Percentiles rank a stretch among this genome's conserved stretches.
phyloP scores from a whole-genome alignment of 2,113 vertebrate genomes.

The Psittacara wagleri region DNA sequence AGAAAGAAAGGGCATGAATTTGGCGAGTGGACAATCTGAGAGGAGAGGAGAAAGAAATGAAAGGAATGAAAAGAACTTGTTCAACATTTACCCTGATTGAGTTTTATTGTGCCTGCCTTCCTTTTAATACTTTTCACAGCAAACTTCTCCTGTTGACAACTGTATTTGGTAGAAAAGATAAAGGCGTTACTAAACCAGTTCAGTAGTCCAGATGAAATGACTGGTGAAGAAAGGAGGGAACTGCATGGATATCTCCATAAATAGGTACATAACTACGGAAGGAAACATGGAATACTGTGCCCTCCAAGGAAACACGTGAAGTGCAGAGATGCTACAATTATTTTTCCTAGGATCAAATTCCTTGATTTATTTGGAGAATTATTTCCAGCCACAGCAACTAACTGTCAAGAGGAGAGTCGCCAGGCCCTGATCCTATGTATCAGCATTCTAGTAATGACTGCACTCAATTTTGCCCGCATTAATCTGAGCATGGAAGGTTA shows the following conservation, averaged over 20 bases:
- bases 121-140: not conserved
- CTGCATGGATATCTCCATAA: not conserved
- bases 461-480: not conserved
- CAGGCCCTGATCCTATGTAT: not conserved
- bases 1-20: not conserved
- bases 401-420: not conserved
- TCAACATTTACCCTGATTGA: not conserved
- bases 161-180: not conserved
- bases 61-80: not conserved
- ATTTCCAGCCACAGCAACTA: not conserved
- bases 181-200: not conserved
- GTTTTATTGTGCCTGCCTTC: accelerated
- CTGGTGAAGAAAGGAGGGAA: not conserved
- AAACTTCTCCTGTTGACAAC: not conserved
- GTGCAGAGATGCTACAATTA: not conserved
- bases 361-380: not conserved
- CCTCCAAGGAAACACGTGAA: not conserved
- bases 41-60: not conserved
- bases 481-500: not conserved
- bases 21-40: not conserved
- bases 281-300: not conserved
- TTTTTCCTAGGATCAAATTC: not conserved
- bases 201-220: not conserved
- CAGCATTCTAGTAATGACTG: not conserved
- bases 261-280: not conserved